These are phyloP conservation scores for Scortum barcoo DNA, from an alignment of 2,113 vertebrate species.

Conservation along the genomic window DNA sequence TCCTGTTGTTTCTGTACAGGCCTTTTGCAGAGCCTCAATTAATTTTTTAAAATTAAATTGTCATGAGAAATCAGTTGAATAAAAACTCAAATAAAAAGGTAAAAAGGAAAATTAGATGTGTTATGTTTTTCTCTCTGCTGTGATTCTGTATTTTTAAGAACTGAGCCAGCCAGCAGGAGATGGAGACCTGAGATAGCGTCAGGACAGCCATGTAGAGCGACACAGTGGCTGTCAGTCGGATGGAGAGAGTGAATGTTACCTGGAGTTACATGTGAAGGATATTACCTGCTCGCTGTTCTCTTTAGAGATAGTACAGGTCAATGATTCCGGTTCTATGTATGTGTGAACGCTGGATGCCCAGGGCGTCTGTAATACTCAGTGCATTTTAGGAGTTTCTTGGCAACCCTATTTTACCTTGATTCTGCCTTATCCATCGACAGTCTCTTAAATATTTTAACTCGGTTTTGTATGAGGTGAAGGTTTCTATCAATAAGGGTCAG, in stretches of 20 bases:
- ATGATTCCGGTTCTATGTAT: conserved; percentile 7
- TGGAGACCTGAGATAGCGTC: conserved; percentile 14
- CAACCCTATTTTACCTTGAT: neutral
- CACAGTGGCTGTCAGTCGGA: conserved; percentile 10
- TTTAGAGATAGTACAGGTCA: conserved; percentile 30
- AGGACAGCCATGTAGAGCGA: conserved; percentile 10
- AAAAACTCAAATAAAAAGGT: neutral
- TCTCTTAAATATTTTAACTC: conserved; percentile 25
- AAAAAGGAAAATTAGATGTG: neutral
- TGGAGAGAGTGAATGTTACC: conserved; percentile 31
- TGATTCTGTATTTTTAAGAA: conserved; percentile 5
- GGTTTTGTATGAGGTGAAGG: conserved; percentile 8
- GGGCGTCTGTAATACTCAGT: neutral
- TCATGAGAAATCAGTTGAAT: conserved; percentile 18
- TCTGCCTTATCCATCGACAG: neutral
- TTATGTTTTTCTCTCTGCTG: neutral
- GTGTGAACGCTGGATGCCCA: conserved; percentile 17
- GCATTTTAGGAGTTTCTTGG: conserved; percentile 10
- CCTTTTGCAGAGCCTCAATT: neutral
- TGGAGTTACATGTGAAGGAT: conserved; percentile 29
- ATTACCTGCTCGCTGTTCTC: conserved; percentile 19
- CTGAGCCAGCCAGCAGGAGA: conserved; percentile 1
- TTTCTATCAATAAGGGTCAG: conserved; percentile 1
- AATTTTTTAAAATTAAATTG: neutral
- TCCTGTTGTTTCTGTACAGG: conserved; percentile 20